These are phyloP conservation scores for Actenoides lindsayi DNA, from an alignment of 2,113 vertebrate genomes.

Conservation along the genomic window DNA sequence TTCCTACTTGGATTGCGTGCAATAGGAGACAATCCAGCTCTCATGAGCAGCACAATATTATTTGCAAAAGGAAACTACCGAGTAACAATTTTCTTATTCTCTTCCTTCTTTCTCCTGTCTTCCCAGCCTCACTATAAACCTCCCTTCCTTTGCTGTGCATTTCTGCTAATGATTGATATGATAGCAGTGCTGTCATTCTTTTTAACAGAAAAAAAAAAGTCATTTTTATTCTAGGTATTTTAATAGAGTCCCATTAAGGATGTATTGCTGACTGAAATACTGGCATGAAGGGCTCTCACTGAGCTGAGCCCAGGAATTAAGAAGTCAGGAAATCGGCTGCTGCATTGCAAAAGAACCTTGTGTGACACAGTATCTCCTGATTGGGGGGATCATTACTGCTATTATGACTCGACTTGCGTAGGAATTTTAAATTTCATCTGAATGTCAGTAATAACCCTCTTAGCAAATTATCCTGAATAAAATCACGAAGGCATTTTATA, in stretches of 20 bases:
- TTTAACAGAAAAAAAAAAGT: slow-evolving; percentile 69
- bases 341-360: slow-evolving; percentile 83
- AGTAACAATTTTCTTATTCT: slow-evolving; percentile 69
- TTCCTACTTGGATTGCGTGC: slow-evolving; percentile 54
- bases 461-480: slow-evolving; percentile 99
- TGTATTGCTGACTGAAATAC: slow-evolving; percentile 86
- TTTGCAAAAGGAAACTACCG: slow-evolving; percentile 55
- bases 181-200: slow-evolving; percentile 83
- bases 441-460: slow-evolving; percentile 98
- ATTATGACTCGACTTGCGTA: slow-evolving; percentile 92
- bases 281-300: slow-evolving; percentile 86
- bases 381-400: slow-evolving; percentile 97
- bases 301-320: slow-evolving; percentile 86
- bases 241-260: slow-evolving; percentile 86
- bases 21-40: slow-evolving; percentile 42
- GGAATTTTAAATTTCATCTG: slow-evolving; percentile 96
- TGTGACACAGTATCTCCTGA: slow-evolving; percentile 91
- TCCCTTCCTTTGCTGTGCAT: slow-evolving; percentile 54
- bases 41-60: slow-evolving; percentile 18
- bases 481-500: slow-evolving; percentile 96
- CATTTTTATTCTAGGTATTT: slow-evolving; percentile 84
- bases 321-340: slow-evolving; percentile 87
- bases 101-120: slow-evolving; percentile 54
- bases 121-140: slow-evolving; percentile 56
- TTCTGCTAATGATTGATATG: slow-evolving; percentile 79